Percentiles rank a stretch among this genome's conserved stretches.
Conservation (phyloP, 1,140 invertebrate species). For the Caenorhabditis remanei region DNA sequence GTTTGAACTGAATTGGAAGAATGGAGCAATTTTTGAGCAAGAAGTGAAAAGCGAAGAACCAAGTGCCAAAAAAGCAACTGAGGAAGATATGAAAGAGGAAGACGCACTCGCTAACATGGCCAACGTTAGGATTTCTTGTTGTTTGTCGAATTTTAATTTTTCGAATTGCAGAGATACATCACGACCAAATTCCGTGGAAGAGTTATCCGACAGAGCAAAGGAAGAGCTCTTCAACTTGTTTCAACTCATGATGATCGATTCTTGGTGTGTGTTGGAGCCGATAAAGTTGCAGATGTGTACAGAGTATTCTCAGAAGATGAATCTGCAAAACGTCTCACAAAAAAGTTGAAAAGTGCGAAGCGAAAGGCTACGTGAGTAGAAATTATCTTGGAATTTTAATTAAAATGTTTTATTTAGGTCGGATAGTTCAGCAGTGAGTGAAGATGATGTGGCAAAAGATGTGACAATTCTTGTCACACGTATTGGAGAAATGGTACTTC, state of each 20-base stretch:
- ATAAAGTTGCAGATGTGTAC: constrained; percentile 88
- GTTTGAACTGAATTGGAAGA: constrained; percentile 82
- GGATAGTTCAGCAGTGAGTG: constrained; percentile 55
- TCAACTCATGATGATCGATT: constrained; percentile 82
- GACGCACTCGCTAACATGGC: constrained; percentile 63
- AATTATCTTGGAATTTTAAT: background rate
- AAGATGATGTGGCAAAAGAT: constrained; percentile 71
- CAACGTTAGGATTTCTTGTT: constrained; percentile 69
- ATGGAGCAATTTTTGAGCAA: constrained; percentile 80
- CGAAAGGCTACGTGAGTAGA: constrained; percentile 58
- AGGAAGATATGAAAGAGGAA: constrained; percentile 62
- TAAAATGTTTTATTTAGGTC: constrained; percentile 34
- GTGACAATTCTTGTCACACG: constrained; percentile 72
- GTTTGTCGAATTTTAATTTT: constrained; percentile 23
- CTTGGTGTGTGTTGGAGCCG: constrained; percentile 87
- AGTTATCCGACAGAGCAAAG: constrained; percentile 84
- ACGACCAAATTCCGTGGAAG: constrained; percentile 84
- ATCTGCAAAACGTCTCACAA: constrained; percentile 80
- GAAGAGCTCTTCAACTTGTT: constrained; percentile 81
- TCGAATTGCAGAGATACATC: constrained; percentile 81
- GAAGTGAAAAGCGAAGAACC: constrained; percentile 77
- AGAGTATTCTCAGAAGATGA: constrained; percentile 85
- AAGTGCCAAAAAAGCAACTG: constrained; percentile 66
- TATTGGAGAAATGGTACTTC: constrained; percentile 69
- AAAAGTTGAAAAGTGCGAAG: constrained; percentile 74